Conservation (phyloP, 2,113 vertebrate genomes). For the Larimichthys crocea region DNA sequence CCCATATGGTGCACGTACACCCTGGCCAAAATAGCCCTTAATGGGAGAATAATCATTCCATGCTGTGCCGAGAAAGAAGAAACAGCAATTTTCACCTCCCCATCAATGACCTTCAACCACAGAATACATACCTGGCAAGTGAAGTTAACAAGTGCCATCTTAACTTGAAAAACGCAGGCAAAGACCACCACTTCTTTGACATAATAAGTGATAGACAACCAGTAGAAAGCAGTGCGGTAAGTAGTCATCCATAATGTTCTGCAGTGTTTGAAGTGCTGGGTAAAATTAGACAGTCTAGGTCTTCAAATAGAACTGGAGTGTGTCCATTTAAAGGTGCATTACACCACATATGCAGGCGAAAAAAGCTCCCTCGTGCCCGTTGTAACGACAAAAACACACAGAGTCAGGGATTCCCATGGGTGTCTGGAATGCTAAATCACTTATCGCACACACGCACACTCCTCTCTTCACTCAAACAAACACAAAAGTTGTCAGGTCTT, state of each 20-base stretch:
- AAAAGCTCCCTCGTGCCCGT: neutral
- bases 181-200: slow-evolving; percentile 48
- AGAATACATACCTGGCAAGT: slow-evolving; percentile 63
- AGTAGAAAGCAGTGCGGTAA: neutral
- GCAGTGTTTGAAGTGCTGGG: slow-evolving; percentile 11
- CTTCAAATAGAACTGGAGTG: slow-evolving; percentile 64
- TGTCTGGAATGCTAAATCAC: slow-evolving; percentile 52
- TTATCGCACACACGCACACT: slow-evolving; percentile 13
- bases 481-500: slow-evolving; percentile 21
- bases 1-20: slow-evolving; percentile 41
- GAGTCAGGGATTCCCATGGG: slow-evolving; percentile 26
- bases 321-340: slow-evolving; percentile 66
- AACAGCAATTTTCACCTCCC: slow-evolving; percentile 48
- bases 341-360: slow-evolving; percentile 36
- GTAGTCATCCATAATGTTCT: slow-evolving; percentile 55
- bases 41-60: slow-evolving; percentile 80
- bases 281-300: slow-evolving; percentile 51
- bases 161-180: slow-evolving; percentile 23
- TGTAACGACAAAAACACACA: slow-evolving; percentile 23
- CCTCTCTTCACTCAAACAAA: slow-evolving; percentile 34
- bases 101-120: slow-evolving; percentile 29
- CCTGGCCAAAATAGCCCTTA: slow-evolving; percentile 60
- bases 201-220: slow-evolving; percentile 1
- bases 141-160: slow-evolving; percentile 49
- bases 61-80: slow-evolving; percentile 51